Evolutionary conservation across 2,797 vertebrate genomes (phyloP).

Genomic region (Intellagama lesueurii): DNA sequence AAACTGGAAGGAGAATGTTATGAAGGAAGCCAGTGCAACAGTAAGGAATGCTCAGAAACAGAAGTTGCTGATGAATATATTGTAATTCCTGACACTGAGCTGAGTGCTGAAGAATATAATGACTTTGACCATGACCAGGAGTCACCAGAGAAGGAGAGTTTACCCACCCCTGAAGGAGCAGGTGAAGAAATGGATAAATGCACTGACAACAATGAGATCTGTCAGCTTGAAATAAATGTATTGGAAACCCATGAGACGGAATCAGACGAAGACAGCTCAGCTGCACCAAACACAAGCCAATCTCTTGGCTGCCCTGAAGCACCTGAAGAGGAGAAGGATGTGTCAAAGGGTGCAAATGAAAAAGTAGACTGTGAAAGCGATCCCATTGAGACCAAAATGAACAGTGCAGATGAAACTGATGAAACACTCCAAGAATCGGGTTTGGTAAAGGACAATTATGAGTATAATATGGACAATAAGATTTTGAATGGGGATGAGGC

Average conservation of each 20-base stretch:
- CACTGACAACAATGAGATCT: constrained; percentile 68
- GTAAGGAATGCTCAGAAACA: constrained; percentile 61
- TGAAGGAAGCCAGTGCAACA: constrained; percentile 68
- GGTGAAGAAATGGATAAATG: constrained; percentile 48
- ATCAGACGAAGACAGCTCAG: constrained; percentile 47
- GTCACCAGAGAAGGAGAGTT: constrained; percentile 51
- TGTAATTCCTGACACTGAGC: constrained; percentile 58
- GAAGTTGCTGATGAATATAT: constrained; percentile 71
- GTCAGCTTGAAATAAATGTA: constrained; percentile 75
- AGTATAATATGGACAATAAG: constrained; percentile 48
- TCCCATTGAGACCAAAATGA: constrained; percentile 48
- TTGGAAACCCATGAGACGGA: constrained; percentile 52
- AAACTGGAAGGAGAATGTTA: constrained; percentile 78
- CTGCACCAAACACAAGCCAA: constrained; percentile 34
- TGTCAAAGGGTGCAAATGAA: constrained; percentile 40
- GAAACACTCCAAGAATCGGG: constrained; percentile 45
- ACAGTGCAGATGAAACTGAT: constrained; percentile 38
- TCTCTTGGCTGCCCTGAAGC: constrained; percentile 47
- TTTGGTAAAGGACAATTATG: constrained; percentile 39
- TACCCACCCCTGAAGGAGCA: constrained; percentile 19
- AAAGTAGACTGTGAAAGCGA: constrained; percentile 45
- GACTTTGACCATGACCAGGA: constrained; percentile 59
- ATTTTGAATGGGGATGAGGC: constrained; percentile 49
- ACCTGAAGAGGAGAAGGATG: constrained; percentile 35
- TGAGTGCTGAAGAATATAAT: constrained; percentile 56